Evolutionary conservation across 2,888 invertebrate species (phyloP).

Genomic region (Aquatica leii): DNA sequence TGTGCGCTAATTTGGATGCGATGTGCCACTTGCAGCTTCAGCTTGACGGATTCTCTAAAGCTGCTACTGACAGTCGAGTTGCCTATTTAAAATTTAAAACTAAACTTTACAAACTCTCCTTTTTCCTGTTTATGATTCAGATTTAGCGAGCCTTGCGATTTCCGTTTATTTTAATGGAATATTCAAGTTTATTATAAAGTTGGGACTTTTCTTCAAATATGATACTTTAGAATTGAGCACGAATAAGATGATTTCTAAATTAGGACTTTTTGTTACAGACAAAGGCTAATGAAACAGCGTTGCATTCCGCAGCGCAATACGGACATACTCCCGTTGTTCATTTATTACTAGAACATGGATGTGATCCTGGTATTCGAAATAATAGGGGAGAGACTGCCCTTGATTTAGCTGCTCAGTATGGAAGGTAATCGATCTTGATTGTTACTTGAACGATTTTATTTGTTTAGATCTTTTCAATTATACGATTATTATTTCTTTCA

Average conservation of each 20-base stretch:
- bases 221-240: slow-evolving; percentile 13
- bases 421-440: slow-evolving; percentile 69
- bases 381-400: slow-evolving; percentile 89
- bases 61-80: slow-evolving; percentile 47
- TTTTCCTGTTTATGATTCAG: slow-evolving; percentile 41
- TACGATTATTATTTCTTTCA: slow-evolving; percentile 51
- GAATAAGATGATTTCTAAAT: slow-evolving; percentile 15
- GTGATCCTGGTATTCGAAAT: slow-evolving; percentile 89
- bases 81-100: slow-evolving; percentile 49
- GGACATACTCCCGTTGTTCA: slow-evolving; percentile 88
- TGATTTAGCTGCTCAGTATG: slow-evolving; percentile 94
- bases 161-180: slow-evolving; percentile 36
- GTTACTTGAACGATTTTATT: background rate
- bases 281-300: slow-evolving; percentile 88
- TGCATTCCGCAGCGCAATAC: slow-evolving; percentile 93
- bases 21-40: slow-evolving; percentile 49
- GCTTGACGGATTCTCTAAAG: slow-evolving; percentile 49
- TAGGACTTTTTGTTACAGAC: slow-evolving; percentile 67
- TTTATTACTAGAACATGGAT: slow-evolving; percentile 82
- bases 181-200: slow-evolving; percentile 36
- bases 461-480: background rate
- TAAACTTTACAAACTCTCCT: slow-evolving; percentile 43
- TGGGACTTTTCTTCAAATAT: slow-evolving; percentile 22
- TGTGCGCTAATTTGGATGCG: slow-evolving; percentile 48
- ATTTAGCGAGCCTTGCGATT: slow-evolving; percentile 31